Evolutionary conservation across 2,888 invertebrate genomes (phyloP), one percentile per base, ranked within the genome.

Genomic region (Tinea trinotella): DNA sequence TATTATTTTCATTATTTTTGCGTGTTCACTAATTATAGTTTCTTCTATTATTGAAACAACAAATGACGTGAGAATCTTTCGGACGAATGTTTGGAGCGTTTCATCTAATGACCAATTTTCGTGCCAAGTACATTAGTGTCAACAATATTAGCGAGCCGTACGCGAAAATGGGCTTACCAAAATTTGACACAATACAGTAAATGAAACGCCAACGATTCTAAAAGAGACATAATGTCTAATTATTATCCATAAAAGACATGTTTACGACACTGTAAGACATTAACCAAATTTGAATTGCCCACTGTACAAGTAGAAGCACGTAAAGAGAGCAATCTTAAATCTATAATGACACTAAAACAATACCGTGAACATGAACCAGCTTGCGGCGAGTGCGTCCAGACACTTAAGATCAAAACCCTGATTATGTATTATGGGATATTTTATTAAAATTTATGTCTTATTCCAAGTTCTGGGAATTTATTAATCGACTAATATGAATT

Each of bases 381-480:
- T 55, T 20, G 55, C 46, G 54, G 24, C 30, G 36, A 36, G 15
- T 46, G 15, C 54, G 57, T 50, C 54, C 55, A 50, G 52, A 57
- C 70, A 76, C 68, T 74, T 74, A 64, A 81, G 81, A 83, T 83
- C 62, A 65, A 64, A 66, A 66, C 60, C 49, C 55, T 61, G 64
- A 80, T 81, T 82, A 76, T 66, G 64, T 59, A 64, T 73, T 76
- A 76, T 75, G 71, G 73, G 71, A 68, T 76, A 78, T 80, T 78
- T 79, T 79, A 80, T 76, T 74, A 73, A 79, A 83, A 85, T 84
- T 83, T 84, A 84, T 84, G 81, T 85, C 83, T 84, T 80, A 84
- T 77, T 83, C 66, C 67, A 65, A 69, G 64, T 85, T 84, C 85
- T 71, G 58, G 61, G 85, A 83, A 84, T 80, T 80, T 80, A 83